Base-by-base conservation (phyloP, 2,888 invertebrate genomes). In the Margaritifera margaritifera region DNA sequence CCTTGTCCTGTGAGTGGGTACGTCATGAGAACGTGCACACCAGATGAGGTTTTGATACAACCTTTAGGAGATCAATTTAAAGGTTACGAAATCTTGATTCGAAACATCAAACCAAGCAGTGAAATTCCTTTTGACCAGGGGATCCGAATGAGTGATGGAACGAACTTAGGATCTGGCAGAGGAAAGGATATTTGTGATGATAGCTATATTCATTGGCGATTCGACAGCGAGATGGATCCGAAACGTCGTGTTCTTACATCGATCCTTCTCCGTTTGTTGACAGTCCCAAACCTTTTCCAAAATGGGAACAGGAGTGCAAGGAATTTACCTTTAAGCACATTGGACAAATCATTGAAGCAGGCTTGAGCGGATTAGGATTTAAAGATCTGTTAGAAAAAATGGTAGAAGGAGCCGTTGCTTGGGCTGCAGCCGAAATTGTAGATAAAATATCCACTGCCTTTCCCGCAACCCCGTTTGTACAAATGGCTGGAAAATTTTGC, bases 191-290 rank as follows among this genome's bases (percentile, higher is more conserved):
- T 64, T 11, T 81, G 75, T 56, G 66, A 71, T 5, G 67, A 65
- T 1, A 70, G 68, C n/a, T 79, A 72, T 27, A 73, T 83, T 2
- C 80, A 80, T 53, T 83, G 51, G 77, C 80, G 18, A 74, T 81
- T 27, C 66, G 80, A 58, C 62, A 75, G 42, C 54, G 61, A 19
- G 56, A 69, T 18, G 64, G 67, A 1, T 59, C 51, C 8, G 63
- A 66, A 25, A 62, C 53, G 6, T 22, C 69, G 6, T 80, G 80
- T 58, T 67, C 61, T 11, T 81, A 82, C 61, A 74, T 80, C 8
- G 83, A 83, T 61, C 83, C 83, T 2, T 73, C 78, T 2, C 72
- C 77, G 15, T 83, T 75, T 67, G 64, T 82, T 4, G 79, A 81
- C 31, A 65, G 74, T 54, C 57, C 78, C 27, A 69, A 80, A 53